Conservation (phyloP, 2,113 vertebrate genomes). For the Lepus americanus region DNA sequence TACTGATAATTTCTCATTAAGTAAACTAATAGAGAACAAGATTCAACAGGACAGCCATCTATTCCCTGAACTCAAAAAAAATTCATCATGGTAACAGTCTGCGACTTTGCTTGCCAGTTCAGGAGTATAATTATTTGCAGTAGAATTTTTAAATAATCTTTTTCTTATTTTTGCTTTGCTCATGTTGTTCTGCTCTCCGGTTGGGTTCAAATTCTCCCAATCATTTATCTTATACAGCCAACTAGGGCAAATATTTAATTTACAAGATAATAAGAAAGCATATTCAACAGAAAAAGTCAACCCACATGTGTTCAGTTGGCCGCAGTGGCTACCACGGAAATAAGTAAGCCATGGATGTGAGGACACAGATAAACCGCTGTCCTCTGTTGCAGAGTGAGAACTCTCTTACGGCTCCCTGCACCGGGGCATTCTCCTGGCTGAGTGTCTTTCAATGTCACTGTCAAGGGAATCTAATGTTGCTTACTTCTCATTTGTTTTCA, state of each 20-base stretch:
- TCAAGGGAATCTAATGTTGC: not conserved
- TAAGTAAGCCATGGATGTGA: not conserved
- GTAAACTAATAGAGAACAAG: not conserved
- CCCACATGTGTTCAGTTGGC: constrained; percentile 12
- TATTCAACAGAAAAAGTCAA: constrained; percentile 12
- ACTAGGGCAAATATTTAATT: constrained; percentile 18
- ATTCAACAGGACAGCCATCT: not conserved
- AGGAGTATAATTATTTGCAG: not conserved
- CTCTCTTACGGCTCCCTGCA: not conserved
- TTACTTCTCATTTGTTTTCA: constrained; percentile 49
- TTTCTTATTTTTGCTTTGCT: constrained; percentile 7
- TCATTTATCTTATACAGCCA: not conserved
- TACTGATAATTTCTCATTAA: not conserved
- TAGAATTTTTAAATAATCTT: not conserved
- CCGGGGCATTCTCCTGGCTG: not conserved
- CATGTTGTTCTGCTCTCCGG: not conserved
- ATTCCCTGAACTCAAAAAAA: not conserved
- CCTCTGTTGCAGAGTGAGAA: not conserved
- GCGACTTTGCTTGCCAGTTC: not conserved
- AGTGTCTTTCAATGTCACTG: not conserved
- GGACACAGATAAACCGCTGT: not conserved
- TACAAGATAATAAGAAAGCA: not conserved
- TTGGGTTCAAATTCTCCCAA: not conserved
- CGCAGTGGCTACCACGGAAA: constrained; percentile 50
- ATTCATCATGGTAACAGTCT: not conserved